Conservation (phyloP, 2,113 vertebrate species). For the Dromas ardeola region DNA sequence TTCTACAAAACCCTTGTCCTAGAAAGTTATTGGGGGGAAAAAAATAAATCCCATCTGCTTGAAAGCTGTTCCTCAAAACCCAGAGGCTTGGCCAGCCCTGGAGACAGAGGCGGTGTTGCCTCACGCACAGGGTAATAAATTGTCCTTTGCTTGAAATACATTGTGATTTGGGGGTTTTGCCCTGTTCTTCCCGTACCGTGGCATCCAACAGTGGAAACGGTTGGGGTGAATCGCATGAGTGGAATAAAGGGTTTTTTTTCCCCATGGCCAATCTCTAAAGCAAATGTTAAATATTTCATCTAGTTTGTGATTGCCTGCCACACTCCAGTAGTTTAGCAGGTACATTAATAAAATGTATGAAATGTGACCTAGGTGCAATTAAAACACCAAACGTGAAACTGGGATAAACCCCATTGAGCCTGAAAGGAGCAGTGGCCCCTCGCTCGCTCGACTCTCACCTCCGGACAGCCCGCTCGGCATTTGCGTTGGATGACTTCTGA, state of each 20-base stretch:
- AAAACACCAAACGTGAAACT: not conserved
- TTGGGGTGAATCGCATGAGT: rapidly evolving
- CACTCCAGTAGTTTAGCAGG: not conserved
- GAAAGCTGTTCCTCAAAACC: not conserved
- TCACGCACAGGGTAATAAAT: rapidly evolving
- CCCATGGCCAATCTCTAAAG: not conserved
- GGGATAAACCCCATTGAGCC: not conserved
- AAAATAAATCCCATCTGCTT: no score
- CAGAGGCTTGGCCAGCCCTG: not conserved
- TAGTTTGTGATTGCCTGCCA: not conserved
- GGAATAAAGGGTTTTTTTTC: not conserved
- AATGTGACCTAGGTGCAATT: not conserved
- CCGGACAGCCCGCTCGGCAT: rapidly evolving
- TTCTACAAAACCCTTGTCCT: not conserved
- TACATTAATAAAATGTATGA: not conserved
- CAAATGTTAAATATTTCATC: not conserved
- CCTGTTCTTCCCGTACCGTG: rapidly evolving
- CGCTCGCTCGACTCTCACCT: not conserved
- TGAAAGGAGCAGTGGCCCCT: not conserved
- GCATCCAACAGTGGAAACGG: no score
- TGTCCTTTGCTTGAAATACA: rapidly evolving
- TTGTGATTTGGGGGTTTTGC: not conserved
- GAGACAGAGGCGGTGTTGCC: not conserved
- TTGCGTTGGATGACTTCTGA: not conserved
- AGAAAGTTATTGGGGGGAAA: rapidly evolving